These are phyloP conservation scores for Hetaerina titia DNA, from an alignment of 2,888 invertebrate genomes.

Conservation along the genomic window DNA sequence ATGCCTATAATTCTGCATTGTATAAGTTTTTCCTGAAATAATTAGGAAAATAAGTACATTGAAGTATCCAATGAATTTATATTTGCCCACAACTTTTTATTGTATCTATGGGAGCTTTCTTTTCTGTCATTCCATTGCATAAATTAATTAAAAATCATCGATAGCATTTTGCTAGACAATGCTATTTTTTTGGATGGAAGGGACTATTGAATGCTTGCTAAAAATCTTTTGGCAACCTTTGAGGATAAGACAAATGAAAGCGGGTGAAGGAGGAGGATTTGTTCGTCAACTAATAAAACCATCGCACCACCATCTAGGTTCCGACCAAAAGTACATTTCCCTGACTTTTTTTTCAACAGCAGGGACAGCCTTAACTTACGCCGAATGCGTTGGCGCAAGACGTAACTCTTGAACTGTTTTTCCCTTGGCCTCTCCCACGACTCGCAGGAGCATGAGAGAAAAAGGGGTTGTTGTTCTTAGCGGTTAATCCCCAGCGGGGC, in stretches of 20 bases:
- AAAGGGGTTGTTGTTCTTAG: neutral
- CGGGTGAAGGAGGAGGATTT: neutral
- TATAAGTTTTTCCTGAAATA: too few species aligned
- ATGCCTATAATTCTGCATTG: too few species aligned
- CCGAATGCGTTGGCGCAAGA: neutral
- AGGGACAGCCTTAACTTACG: neutral
- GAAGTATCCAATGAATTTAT: too few species aligned
- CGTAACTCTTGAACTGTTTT: neutral
- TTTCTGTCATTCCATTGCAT: neutral
- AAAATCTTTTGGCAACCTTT: neutral
- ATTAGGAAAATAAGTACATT: too few species aligned
- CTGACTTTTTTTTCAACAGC: neutral
- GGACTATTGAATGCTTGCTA: neutral
- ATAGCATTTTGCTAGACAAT: neutral
- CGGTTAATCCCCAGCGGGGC: neutral
- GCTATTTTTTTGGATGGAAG: neutral
- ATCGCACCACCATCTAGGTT: neutral
- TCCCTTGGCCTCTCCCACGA: neutral
- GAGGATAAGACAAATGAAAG: neutral
- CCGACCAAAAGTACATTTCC: too few species aligned
- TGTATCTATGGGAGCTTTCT: neutral
- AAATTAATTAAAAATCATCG: neutral
- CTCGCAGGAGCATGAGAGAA: neutral
- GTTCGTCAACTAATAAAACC: neutral
- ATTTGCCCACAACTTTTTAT: too few species aligned